Conservation (phyloP, 92 coral and sea anemone genomes). For the Epizoanthus rinbou region DNA sequence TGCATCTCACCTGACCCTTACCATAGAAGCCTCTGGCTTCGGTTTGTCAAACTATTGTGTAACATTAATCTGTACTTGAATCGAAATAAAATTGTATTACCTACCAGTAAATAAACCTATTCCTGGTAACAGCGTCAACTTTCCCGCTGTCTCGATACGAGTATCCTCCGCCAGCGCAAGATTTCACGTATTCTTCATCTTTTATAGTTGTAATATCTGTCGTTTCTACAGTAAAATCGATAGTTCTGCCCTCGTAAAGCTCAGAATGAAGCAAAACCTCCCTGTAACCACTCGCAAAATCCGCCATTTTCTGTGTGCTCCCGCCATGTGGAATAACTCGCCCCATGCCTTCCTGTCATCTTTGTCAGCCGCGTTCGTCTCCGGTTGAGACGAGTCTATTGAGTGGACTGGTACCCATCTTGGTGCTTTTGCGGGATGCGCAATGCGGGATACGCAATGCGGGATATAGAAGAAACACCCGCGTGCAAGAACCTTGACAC, state of each 20-base stretch:
- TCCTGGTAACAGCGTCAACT: constrained; percentile 72
- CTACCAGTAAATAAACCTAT: constrained; percentile 95
- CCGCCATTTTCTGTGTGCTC: constrained; percentile 88
- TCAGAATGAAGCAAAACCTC: constrained; percentile 79
- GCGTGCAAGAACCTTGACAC: too few relatives aligned
- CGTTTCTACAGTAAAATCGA: constrained; percentile 74
- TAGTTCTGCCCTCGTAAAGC: constrained; percentile 47
- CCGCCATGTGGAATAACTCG: constrained; percentile 54
- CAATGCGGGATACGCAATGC: too few relatives aligned
- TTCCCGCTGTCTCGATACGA: constrained; percentile 72
- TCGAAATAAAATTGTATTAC: background rate
- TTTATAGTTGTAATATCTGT: constrained; percentile 71
- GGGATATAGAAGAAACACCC: too few relatives aligned
- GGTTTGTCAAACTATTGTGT: too few relatives aligned
- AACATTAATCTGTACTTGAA: too few relatives aligned
- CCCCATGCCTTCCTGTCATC: background rate
- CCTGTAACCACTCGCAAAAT: constrained; percentile 61
- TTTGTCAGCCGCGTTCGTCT: background rate
- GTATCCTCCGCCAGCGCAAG: constrained; percentile 85
- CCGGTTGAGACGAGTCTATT: background rate
- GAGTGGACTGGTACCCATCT: background rate
- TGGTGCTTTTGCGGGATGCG: too few relatives aligned
- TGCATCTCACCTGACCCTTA: too few relatives aligned
- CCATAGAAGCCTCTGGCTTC: too few relatives aligned
- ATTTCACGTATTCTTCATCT: constrained; percentile 77